Evolutionary conservation across 2,888 invertebrate species (phyloP).

Genomic region (Uropetala carovei): DNA sequence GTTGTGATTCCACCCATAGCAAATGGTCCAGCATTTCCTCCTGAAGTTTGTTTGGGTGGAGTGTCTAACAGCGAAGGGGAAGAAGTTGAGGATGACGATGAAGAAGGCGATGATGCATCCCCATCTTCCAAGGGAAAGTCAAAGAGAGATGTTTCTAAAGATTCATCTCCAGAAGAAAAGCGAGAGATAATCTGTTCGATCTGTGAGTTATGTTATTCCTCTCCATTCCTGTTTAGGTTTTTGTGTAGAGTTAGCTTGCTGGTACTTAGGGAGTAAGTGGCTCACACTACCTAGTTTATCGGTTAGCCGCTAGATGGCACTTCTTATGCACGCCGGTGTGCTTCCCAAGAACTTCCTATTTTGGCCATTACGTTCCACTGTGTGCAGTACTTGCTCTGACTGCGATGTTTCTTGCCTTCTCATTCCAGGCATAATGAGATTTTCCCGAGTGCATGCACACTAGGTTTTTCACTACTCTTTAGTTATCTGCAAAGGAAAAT

Average conservation of each 20-base stretch:
- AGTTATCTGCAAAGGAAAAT: too few species aligned
- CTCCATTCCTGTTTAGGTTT: background rate
- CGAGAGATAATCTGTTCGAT: conserved; percentile 43
- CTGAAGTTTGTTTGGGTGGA: conserved; percentile 42
- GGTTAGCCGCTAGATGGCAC: too few species aligned
- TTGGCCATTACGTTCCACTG: too few species aligned
- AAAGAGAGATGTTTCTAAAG: background rate
- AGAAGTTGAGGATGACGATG: conserved; percentile 31
- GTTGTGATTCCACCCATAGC: conserved; percentile 3
- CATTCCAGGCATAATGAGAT: background rate
- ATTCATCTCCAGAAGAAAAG: background rate
- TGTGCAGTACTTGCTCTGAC: too few species aligned
- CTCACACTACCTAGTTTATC: too few species aligned
- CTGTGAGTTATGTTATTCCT: background rate
- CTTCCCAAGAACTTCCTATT: too few species aligned
- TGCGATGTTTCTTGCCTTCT: background rate
- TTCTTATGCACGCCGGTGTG: too few species aligned
- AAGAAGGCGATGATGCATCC: background rate
- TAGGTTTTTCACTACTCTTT: too few species aligned
- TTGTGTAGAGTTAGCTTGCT: background rate
- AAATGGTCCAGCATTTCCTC: conserved; percentile 36
- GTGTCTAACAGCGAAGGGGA: conserved; percentile 58
- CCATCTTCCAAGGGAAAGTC: background rate
- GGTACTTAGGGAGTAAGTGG: too few species aligned
- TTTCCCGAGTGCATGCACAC: background rate